Percentiles rank a stretch among this genome's conserved stretches.
Conservation (phyloP, 1,140 invertebrate species). For the Drosophila santomea region DNA sequence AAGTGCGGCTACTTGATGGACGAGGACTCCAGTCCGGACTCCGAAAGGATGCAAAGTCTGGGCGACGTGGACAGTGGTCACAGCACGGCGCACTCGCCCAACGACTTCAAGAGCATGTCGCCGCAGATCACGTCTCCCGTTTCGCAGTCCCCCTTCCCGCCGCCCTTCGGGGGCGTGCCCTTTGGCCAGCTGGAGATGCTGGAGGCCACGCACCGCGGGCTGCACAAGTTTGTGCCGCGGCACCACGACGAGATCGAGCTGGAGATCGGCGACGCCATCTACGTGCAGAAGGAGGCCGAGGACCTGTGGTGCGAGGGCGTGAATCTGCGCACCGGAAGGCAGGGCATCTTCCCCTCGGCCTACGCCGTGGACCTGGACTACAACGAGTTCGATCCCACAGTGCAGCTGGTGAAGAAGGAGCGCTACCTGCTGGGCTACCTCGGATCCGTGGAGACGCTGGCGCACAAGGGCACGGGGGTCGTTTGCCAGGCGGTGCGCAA, state of each 20-base stretch:
- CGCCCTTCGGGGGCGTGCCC: slow-evolving; percentile 88
- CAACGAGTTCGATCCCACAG: slow-evolving; percentile 95
- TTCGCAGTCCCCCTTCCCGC: slow-evolving; percentile 85
- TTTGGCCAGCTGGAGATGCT: slow-evolving; percentile 93
- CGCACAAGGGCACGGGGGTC: slow-evolving; percentile 96
- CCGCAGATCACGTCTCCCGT: slow-evolving; percentile 87
- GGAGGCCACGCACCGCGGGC: slow-evolving; percentile 97
- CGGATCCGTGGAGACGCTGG: slow-evolving; percentile 96
- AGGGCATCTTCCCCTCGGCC: slow-evolving; percentile 98
- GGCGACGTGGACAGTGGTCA: slow-evolving; percentile 94
- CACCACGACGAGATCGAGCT: slow-evolving; percentile 98
- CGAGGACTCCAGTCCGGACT: slow-evolving; percentile 93
- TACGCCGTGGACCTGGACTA: slow-evolving; percentile 98
- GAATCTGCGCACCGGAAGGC: slow-evolving; percentile 95
- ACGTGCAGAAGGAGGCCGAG: slow-evolving; percentile 97
- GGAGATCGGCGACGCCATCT: slow-evolving; percentile 98
- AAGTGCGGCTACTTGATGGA: slow-evolving; percentile 91
- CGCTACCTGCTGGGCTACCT: slow-evolving; percentile 96
- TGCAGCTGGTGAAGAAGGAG: slow-evolving; percentile 93
- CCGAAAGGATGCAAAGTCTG: slow-evolving; percentile 90
- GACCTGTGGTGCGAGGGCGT: slow-evolving; percentile 99
- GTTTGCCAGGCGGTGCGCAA: slow-evolving; percentile 94
- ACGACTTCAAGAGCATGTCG: slow-evolving; percentile 93
- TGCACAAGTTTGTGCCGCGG: slow-evolving; percentile 97
- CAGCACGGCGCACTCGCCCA: slow-evolving; percentile 94